Evolutionary conservation across 2,797 vertebrate species (phyloP), one percentile per base, ranked within the genome.

Genomic region (Notolepis coatsorum): DNA sequence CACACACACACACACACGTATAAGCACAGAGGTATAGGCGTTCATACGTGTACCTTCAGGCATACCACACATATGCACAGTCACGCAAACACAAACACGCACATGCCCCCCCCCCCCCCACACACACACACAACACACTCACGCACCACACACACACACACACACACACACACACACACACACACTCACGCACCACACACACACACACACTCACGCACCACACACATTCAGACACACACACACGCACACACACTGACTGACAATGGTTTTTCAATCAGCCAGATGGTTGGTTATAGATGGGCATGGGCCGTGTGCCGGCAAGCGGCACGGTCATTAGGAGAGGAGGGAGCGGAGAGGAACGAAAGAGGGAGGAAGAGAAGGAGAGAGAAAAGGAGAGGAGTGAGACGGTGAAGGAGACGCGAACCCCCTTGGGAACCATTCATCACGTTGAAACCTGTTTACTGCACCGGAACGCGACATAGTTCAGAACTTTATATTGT

Each of bases 271-370:
- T 91, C 88, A 85, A 77, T 86, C 90, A 92, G 90, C 84, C 88
- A 86, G 84, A 87, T 92, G 87, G 88, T 48, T 1, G 73, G 77
- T 41, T 90, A 73, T 77, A 90, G 93, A 94, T 93, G 81, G 79
- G 87, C 64, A 20, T 18, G 79, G 84, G 81, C 76, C 75, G 79
- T 87, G 86, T 52, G 65, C 79, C 80, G 71, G 86, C 79, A 74
- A 82, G 71, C 68, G 28, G 79, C 78, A 68, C 12, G 77, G 84
- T 80, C 87, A 86, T 89, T 88, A 89, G 51, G 77, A 50, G 56
- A 43, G 69, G 79, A 72, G 62, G 71, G 39, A 30, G n/a, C n/a
- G n/a, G 39, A 41, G 23, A 25, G 27, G 30, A 15, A 27, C 10
- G 46, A 21, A 10, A 61, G 65, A 58, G 8, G 38, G 73, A 42